Percentiles rank a stretch among this genome's conserved stretches.
Conservation (phyloP, 2,113 vertebrate genomes). For the Elachura formosa region DNA sequence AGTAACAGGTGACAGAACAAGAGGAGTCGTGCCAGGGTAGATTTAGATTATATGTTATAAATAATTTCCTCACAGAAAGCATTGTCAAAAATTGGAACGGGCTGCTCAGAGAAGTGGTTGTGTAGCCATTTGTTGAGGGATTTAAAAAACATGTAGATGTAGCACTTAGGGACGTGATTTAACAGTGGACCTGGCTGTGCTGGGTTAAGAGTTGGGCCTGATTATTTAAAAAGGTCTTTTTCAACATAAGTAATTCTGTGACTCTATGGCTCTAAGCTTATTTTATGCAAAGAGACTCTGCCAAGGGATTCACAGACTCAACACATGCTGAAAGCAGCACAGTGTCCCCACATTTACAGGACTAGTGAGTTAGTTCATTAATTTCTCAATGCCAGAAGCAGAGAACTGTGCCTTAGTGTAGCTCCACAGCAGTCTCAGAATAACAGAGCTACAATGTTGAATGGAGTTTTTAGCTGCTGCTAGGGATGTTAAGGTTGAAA, state of each 20-base stretch:
- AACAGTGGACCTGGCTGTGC: too few species aligned
- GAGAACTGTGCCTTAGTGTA: neutral
- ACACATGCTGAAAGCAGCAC: accelerated
- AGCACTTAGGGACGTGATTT: neutral
- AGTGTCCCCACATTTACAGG: neutral
- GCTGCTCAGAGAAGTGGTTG: neutral
- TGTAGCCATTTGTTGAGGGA: neutral
- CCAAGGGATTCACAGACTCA: neutral
- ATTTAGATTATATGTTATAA: neutral
- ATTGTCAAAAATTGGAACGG: neutral
- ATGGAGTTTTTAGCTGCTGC: neutral
- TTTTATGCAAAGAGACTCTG: neutral
- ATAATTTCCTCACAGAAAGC: neutral
- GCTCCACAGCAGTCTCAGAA: neutral
- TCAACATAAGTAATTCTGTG: neutral
- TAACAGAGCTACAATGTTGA: neutral
- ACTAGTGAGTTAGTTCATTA: neutral
- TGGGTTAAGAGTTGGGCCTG: neutral
- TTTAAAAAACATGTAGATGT: neutral
- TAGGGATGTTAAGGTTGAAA: neutral
- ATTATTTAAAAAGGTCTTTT: neutral
- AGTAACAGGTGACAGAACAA: neutral
- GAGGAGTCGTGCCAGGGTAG: neutral
- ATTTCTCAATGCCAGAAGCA: neutral
- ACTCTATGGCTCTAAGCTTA: neutral